Percentiles rank a stretch among this genome's conserved stretches.
phyloP scores from a whole-genome alignment of 2,797 vertebrate genomes.

The Hafferia zeledoni region DNA sequence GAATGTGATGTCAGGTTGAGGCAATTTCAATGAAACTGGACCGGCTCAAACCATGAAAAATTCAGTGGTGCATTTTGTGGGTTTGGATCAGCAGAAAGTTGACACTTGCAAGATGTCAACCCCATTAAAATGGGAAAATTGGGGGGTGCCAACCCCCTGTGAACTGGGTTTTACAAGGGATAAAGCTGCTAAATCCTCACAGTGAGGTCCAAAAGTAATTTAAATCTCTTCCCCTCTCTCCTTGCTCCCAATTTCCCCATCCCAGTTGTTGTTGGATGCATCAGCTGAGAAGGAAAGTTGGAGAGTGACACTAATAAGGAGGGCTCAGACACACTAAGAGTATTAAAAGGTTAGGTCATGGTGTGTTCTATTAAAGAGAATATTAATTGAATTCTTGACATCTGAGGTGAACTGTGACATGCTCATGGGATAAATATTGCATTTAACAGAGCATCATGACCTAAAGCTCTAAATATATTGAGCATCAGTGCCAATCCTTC shows the following conservation, averaged over 20 bases:
- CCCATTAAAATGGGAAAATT: neutral
- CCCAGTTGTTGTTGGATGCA: conserved; percentile 26
- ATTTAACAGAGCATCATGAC: conserved; percentile 53
- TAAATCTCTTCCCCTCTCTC: neutral
- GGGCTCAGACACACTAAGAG: conserved; percentile 26
- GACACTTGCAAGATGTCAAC: neutral
- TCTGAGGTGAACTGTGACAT: conserved; percentile 59
- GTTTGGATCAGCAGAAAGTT: neutral
- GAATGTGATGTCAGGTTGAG: neutral
- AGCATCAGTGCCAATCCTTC: neutral
- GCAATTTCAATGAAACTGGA: neutral
- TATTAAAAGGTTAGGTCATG: conserved; percentile 60
- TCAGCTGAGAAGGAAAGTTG: conserved; percentile 47
- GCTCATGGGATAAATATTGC: conserved; percentile 58
- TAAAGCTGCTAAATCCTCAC: conserved; percentile 45
- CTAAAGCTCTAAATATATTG: conserved; percentile 40
- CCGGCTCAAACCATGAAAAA: neutral
- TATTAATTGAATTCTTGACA: conserved; percentile 69
- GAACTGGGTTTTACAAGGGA: conserved; percentile 1
- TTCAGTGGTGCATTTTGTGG: neutral
- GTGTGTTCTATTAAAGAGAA: conserved; percentile 54
- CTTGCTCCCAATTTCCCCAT: conserved; percentile 23
- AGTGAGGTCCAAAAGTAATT: conserved; percentile 33
- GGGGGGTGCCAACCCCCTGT: neutral
- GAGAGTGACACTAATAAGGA: conserved; percentile 47